phyloP scores from a whole-genome alignment of 1,140 invertebrate species.

The Polyergus mexicanus region DNA sequence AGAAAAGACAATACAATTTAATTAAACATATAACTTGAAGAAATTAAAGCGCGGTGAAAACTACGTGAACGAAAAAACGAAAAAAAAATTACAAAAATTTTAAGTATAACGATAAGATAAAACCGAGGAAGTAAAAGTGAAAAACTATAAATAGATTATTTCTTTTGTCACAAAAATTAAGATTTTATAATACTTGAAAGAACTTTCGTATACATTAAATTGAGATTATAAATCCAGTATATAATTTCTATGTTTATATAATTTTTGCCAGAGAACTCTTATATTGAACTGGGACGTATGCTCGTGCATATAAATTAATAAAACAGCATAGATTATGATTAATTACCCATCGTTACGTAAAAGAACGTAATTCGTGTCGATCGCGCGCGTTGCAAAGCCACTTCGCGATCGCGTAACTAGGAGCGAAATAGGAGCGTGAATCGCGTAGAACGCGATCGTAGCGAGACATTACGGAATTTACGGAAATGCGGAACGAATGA shows the following conservation, averaged over 20 bases:
- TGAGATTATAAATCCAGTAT: background rate
- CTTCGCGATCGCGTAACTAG: conserved; percentile 14
- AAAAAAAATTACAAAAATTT: background rate
- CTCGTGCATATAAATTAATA: background rate
- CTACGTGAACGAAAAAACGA: background rate
- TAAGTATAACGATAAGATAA: background rate
- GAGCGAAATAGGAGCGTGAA: conserved; percentile 1
- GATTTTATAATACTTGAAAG: background rate
- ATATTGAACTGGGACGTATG: background rate
- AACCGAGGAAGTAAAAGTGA: background rate
- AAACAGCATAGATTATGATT: background rate
- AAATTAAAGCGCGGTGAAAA: background rate
- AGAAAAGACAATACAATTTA: background rate
- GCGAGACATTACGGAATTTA: background rate
- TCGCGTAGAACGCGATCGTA: no score
- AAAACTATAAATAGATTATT: background rate
- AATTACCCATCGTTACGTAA: background rate
- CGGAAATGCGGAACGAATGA: background rate
- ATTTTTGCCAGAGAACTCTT: background rate
- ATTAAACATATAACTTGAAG: background rate
- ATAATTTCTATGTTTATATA: background rate
- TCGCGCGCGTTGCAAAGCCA: background rate
- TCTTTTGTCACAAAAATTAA: background rate
- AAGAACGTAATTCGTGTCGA: background rate
- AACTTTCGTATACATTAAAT: background rate